These are phyloP conservation scores for Xanthorhoe designata DNA, from an alignment of 2,888 invertebrate genomes.

Conservation along the genomic window DNA sequence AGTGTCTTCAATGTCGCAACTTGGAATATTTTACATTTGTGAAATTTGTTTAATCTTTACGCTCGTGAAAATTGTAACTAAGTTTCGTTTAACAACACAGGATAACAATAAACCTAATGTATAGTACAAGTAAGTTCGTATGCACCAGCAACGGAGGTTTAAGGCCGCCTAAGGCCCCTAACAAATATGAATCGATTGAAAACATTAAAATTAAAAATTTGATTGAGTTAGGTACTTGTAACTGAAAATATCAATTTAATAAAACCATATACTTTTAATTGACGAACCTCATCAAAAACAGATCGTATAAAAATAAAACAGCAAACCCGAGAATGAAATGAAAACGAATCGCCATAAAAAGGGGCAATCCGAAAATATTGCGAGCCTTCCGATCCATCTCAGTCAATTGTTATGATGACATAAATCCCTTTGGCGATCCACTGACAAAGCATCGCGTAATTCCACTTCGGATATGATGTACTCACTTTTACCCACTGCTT, in stretches of 20 bases:
- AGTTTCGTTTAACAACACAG: background rate
- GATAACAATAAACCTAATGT: no score
- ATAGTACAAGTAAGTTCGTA: background rate
- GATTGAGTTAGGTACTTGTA: background rate
- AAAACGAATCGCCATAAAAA: conserved; percentile 46
- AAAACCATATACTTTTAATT: background rate
- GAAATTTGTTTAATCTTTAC: background rate
- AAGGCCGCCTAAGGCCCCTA: no score
- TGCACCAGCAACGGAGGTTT: background rate
- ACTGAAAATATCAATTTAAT: background rate
- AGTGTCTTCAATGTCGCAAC: background rate
- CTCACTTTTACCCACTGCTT: background rate
- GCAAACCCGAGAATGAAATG: conserved; percentile 19
- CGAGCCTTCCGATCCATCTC: conserved; percentile 45
- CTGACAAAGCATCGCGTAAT: conserved; percentile 26
- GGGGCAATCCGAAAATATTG: conserved; percentile 45
- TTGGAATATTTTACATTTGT: background rate
- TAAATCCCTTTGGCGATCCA: conserved; percentile 40
- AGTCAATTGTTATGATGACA: conserved; percentile 48
- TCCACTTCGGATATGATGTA: conserved; percentile 19
- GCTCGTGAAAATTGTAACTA: background rate
- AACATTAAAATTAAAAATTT: no score
- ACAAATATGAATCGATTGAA: no score
- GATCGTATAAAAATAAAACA: conserved; percentile 11
- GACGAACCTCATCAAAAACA: background rate